phyloP scores from a whole-genome alignment of 2,113 vertebrate species.

The Odocoileus hemionus region DNA sequence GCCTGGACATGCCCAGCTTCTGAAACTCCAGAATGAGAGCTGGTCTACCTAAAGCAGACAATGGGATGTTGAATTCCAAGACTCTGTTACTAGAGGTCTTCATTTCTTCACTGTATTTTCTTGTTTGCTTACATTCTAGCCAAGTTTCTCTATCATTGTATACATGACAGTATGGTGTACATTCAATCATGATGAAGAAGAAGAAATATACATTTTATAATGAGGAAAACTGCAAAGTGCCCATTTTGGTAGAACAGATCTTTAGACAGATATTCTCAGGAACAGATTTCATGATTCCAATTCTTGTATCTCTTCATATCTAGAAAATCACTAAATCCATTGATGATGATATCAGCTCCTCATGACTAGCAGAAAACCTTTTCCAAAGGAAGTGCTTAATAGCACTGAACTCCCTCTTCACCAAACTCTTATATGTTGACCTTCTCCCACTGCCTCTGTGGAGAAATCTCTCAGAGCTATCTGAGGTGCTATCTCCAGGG shows the following conservation, averaged over 20 bases:
- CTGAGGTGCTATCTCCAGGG: not conserved
- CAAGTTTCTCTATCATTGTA: not conserved
- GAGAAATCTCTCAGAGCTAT: not conserved
- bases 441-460: not conserved
- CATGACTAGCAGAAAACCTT: not conserved
- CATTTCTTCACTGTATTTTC: not conserved
- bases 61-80: not conserved
- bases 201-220: not conserved
- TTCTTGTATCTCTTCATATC: not conserved
- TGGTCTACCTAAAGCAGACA: not conserved
- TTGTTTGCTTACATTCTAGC: not conserved
- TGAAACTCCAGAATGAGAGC: not conserved
- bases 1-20: not conserved
- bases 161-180: not conserved
- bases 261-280: not conserved
- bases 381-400: not conserved
- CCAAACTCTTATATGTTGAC: not conserved
- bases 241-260: not conserved
- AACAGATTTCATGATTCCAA: not conserved
- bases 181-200: not conserved
- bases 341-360: not conserved
- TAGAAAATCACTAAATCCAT: not conserved
- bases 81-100: not conserved
- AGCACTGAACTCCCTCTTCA: not conserved
- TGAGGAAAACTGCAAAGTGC: not conserved